Base-by-base conservation (phyloP, 2,113 vertebrate genomes). In the Vulpes lagopus region DNA sequence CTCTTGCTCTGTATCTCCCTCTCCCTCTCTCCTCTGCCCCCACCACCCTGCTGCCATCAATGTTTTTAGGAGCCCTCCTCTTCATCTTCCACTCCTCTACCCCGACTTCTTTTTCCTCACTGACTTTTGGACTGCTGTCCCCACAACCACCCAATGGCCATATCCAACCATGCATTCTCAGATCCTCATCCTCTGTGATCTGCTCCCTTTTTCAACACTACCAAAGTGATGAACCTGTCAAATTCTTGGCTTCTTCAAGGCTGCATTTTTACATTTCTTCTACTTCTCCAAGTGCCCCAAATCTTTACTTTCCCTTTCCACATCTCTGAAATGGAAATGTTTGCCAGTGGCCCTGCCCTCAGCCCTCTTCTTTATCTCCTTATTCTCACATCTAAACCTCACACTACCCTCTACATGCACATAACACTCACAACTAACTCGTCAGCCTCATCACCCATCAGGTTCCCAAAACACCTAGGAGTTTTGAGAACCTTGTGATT, bases 111-210 rank as follows among this genome's bases (percentile, higher is more conserved):
- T 64, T 32, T 15, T 11, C 69, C 67, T 38, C 49, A 65, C 8
- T 22, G 38, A 49, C 32, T n/a, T 89, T 65, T 4, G 2, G 35
- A 12, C 15, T 67, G 2, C 35, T n/a, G 27, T 16, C 57, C 49
- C 2, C 3, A 7, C 3, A 20, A 17, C 38, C 67, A 8, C 11
- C 11, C 19, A 1, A 2, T 3, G 4, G 76, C 35, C 30, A 59
- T 1, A 20, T 57, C 55, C 73, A 14, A 16, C 15, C 5, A 14
- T 0, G 1, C 6, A 22, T 38, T 73, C 79, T 82, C 30, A 38
- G 27, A 51, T 43, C 16, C 17, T 69, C 38, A 12, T 35, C 16
- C 20, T 92, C 38, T 43, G 64, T 65, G 59, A 55, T 11, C 67
- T 92, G 67, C 38, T 64, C 59, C 32, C 2, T 16, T 67, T 57